These are phyloP conservation scores for Calidris pygmaea DNA, from an alignment of 2,113 vertebrate genomes.

Conservation along the genomic window DNA sequence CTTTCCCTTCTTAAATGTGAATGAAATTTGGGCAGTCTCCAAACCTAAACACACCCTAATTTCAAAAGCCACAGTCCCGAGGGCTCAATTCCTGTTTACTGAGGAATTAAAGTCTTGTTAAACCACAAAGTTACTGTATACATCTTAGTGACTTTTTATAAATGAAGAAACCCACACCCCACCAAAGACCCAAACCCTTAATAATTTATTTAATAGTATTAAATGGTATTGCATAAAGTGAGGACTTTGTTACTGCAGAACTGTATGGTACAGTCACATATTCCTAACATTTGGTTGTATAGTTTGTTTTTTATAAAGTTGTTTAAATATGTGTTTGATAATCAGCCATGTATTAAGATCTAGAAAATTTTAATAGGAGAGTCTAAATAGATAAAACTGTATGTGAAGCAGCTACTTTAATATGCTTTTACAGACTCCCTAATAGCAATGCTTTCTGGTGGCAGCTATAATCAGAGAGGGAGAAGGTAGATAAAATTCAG, in stretches of 20 bases:
- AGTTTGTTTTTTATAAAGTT: not conserved
- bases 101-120: conserved; percentile 76
- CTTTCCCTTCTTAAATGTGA: conserved; percentile 69
- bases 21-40: conserved; percentile 73
- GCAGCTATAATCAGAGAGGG: not conserved
- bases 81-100: conserved; percentile 81
- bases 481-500: not conserved
- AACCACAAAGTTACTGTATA: conserved; percentile 66
- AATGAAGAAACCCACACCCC: not conserved
- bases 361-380: not conserved
- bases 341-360: not conserved
- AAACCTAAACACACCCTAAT: conserved; percentile 84
- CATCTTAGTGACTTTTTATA: conserved; percentile 38
- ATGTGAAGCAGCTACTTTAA: not conserved
- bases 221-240: conserved; percentile 11
- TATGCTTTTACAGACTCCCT: not conserved
- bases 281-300: not conserved
- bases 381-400: not conserved
- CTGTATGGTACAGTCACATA: not conserved
- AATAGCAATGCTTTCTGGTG: not conserved
- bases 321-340: not conserved
- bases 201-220: conserved; percentile 52
- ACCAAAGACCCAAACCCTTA: not conserved
- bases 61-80: conserved; percentile 81
- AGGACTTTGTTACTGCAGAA: not conserved